A percentile compares a stretch with the other conserved stretches of the same genome.
phyloP scores from a whole-genome alignment of 2,888 invertebrate genomes.

The Agonopterix heracliana region DNA sequence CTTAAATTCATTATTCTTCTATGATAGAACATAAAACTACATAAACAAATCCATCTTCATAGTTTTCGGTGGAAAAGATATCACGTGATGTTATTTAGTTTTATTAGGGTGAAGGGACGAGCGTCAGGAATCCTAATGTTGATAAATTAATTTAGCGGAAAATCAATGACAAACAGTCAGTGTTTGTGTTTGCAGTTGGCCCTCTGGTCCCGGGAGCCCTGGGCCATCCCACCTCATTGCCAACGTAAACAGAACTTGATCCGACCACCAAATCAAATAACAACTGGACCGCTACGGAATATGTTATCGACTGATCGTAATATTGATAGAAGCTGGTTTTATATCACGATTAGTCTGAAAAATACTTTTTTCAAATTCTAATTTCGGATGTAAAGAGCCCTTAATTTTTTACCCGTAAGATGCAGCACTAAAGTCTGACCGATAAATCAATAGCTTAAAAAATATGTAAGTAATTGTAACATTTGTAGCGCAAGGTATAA shows the following conservation, averaged over 20 bases:
- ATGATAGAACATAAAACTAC: too few relatives aligned
- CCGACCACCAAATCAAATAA: conserved; percentile 55
- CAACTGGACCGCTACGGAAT: conserved; percentile 38
- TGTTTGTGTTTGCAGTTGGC: conserved; percentile 57
- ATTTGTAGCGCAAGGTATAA: too few relatives aligned
- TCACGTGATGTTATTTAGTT: too few relatives aligned
- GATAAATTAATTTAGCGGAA: conserved; percentile 72
- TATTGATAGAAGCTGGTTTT: background rate
- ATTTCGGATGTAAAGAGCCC: background rate
- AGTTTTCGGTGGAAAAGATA: too few relatives aligned
- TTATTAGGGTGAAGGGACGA: background rate
- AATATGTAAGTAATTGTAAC: too few relatives aligned
- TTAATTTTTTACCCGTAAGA: too few relatives aligned
- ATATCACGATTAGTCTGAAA: background rate
- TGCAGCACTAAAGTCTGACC: too few relatives aligned
- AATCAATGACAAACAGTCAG: conserved; percentile 66
- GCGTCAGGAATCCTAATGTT: conserved; percentile 21
- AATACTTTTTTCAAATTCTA: background rate
- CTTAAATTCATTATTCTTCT: too few relatives aligned
- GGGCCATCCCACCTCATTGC: conserved; percentile 46
- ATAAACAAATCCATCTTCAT: too few relatives aligned
- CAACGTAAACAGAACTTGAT: conserved; percentile 66
- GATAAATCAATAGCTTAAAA: too few relatives aligned
- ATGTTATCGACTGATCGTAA: conserved; percentile 14
- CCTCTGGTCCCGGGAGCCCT: conserved; percentile 40